phyloP scores from a whole-genome alignment of 1,140 invertebrate genomes.

The Myzus persicae region DNA sequence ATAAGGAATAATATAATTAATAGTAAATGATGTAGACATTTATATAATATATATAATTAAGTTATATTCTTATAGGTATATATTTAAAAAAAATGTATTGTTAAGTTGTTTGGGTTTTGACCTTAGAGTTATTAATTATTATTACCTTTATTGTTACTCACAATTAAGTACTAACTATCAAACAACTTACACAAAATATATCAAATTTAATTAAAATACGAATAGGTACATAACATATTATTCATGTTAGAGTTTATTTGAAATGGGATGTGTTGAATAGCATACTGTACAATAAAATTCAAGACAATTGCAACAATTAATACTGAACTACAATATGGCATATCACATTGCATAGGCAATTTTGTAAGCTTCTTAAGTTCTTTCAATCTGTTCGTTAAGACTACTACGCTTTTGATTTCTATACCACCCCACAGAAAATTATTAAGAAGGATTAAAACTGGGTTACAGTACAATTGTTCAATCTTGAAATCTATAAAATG shows the following conservation, averaged over 20 bases:
- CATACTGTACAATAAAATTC: not conserved
- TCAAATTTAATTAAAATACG: too few relatives aligned
- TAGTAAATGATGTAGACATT: too few relatives aligned
- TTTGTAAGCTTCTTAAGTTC: slow-evolving; percentile 43
- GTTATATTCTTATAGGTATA: too few relatives aligned
- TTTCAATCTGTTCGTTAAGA: not conserved
- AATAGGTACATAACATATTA: not conserved
- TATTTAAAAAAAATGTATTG: too few relatives aligned
- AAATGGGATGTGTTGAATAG: not conserved
- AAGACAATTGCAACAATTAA: not conserved
- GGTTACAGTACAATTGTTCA: not conserved
- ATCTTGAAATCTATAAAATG: not conserved
- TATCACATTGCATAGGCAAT: not conserved
- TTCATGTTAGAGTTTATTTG: not conserved
- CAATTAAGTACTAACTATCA: not conserved
- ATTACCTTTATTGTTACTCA: not conserved
- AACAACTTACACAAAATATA: not conserved
- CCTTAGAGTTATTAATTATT: too few relatives aligned
- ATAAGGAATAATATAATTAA: too few relatives aligned
- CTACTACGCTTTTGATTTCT: not conserved
- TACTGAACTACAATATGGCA: not conserved
- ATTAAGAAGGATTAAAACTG: not conserved
- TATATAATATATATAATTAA: too few relatives aligned
- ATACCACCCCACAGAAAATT: not conserved
- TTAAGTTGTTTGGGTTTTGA: too few relatives aligned